Evolutionary conservation across 2,888 invertebrate species (phyloP), one percentile per base, ranked within the genome.

Genomic region (Cheilosia grossa): DNA sequence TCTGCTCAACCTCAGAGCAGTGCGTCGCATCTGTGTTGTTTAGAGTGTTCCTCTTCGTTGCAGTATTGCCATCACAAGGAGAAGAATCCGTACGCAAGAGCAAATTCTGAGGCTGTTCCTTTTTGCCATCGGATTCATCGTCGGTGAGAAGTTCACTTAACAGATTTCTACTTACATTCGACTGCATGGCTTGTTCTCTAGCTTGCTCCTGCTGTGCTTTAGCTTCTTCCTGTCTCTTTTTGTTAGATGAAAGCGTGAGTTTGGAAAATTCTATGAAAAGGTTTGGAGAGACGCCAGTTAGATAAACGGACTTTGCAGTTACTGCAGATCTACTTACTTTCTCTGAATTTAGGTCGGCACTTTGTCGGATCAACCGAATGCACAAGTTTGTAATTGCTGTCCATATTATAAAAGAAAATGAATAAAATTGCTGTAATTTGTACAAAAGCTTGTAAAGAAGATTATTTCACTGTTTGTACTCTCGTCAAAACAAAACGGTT

Each of bases 181-280:
- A 78, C 1, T 70, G 53, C 49, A 59, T 77, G 21, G 72, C 61
- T 0, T 42, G 1, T 15, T 87, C 59, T 0, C 21, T 66, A 19
- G 27, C 19, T 21, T 49, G 37, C 37, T 87, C 86, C 3, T 87
- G 87, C 17, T 24, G 21, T 5, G 4, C 40, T 17, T 69, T 61
- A 0, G 44, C 19, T n/a, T 83, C 13, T 9, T 61, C 67, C 17
- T 80, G 56, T 63, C 86, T 83, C 63, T 89, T 89, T 87, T 89
- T 89, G 40, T 88, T 88, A 1, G 91, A 90, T 3, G 91, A 90
- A 2, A 91, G 88, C n/a, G 91, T 91, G 47, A 91, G 85, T 87
- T 91, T 92, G 1, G 91, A 88, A 67, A 92, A 91, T 85, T 89
- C 90, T 90, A 33, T 30, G 30, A 5, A 15, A 3, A 17, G 10